These are phyloP conservation scores for Sceloporus undulatus DNA, from an alignment of 2,113 vertebrate species.

Conservation along the genomic window DNA sequence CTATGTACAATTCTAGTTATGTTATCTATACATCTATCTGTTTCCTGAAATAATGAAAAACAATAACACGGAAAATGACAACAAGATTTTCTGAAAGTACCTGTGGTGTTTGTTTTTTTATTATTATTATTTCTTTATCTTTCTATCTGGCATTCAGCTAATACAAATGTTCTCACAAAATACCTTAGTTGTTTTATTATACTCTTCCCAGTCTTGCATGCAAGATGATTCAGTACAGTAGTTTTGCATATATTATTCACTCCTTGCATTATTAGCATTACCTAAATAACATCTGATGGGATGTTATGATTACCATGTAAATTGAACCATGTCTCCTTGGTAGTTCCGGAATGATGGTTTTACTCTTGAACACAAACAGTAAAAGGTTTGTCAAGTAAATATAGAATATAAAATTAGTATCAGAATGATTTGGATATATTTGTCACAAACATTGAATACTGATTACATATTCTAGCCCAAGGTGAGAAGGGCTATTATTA, in stretches of 20 bases:
- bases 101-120: slow-evolving; percentile 4
- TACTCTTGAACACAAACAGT: slow-evolving; percentile 21
- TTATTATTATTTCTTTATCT: background rate
- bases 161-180: background rate
- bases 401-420: background rate
- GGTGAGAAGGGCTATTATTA: too few relatives aligned
- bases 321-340: background rate
- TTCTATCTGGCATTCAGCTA: slow-evolving; percentile 5
- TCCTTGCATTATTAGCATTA: slow-evolving; percentile 22
- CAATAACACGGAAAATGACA: slow-evolving; percentile 13
- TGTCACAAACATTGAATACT: slow-evolving; percentile 16
- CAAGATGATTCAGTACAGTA: background rate
- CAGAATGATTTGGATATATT: slow-evolving; percentile 3
- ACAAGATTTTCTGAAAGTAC: background rate
- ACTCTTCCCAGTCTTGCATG: slow-evolving; percentile 21
- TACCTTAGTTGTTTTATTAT: slow-evolving; percentile 11
- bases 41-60: slow-evolving; percentile 6
- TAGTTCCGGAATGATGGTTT: background rate
- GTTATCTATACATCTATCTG: slow-evolving; percentile 7
- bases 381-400: slow-evolving; percentile 19
- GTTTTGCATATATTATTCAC: background rate
- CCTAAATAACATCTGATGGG: slow-evolving; percentile 5
- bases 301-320: background rate
- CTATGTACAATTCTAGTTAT: background rate
- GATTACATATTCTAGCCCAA: slow-evolving; percentile 5